phyloP scores from a whole-genome alignment of 2,797 vertebrate genomes.

The Psittacula echo region DNA sequence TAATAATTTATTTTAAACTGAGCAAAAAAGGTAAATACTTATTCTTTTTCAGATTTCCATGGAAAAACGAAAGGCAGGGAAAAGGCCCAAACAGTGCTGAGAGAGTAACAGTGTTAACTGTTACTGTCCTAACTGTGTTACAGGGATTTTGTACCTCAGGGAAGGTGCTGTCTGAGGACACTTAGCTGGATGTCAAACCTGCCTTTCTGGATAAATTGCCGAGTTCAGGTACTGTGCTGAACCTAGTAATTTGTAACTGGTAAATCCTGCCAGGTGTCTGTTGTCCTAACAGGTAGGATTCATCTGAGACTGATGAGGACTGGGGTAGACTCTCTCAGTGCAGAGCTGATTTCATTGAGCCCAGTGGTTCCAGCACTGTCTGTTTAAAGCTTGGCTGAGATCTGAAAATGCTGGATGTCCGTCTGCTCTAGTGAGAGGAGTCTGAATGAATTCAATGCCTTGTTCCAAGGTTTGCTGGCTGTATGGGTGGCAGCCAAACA shows the following conservation, averaged over 20 bases:
- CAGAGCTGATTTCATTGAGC: background rate
- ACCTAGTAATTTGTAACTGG: background rate
- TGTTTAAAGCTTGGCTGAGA: background rate
- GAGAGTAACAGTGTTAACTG: background rate
- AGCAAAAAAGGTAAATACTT: background rate
- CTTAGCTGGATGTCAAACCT: background rate
- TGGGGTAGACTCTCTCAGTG: background rate
- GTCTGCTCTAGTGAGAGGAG: background rate
- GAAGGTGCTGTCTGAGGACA: background rate
- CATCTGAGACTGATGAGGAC: background rate
- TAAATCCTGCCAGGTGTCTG: background rate
- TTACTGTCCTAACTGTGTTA: background rate
- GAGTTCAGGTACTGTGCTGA: background rate
- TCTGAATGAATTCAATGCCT: background rate
- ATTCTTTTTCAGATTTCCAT: background rate
- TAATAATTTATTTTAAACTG: background rate
- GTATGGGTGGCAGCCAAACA: slow-evolving; percentile 45
- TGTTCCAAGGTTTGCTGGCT: slow-evolving; percentile 16
- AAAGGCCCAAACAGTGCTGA: background rate
- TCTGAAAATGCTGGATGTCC: background rate
- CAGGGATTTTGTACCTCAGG: background rate
- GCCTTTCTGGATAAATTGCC: background rate
- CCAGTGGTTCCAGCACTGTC: background rate
- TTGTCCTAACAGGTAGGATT: rapidly evolving
- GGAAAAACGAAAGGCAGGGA: background rate